Percentiles rank a stretch among this genome's conserved stretches.
Evolutionary conservation across 2,113 vertebrate genomes (phyloP).

Genomic region (Bos javanicus): DNA sequence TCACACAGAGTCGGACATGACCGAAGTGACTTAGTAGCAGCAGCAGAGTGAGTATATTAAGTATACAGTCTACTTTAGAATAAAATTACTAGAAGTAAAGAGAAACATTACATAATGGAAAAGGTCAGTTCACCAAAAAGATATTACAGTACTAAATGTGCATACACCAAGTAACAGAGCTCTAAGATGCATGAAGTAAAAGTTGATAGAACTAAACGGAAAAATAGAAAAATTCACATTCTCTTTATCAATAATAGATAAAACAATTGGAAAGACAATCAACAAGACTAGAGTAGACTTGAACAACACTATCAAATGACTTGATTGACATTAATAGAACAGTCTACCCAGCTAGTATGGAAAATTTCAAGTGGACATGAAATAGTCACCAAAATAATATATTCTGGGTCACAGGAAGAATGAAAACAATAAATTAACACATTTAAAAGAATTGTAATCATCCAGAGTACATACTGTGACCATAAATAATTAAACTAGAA

Average conservation of each 20-base stretch:
- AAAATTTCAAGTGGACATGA: not conserved
- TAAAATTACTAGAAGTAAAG: not conserved
- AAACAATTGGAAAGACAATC: not conserved
- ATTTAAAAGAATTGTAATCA: not conserved
- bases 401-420: not conserved
- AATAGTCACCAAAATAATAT: not conserved
- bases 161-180: not conserved
- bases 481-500: not conserved
- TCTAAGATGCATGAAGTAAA: conserved; percentile 5
- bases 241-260: not conserved
- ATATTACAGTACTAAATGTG: not conserved
- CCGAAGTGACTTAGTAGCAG: no score
- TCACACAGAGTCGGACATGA: no score
- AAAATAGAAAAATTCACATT: not conserved
- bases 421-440: not conserved
- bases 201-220: not conserved
- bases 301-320: not conserved
- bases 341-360: not conserved
- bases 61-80: not conserved
- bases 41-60: not conserved
- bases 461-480: not conserved
- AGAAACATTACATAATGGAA: not conserved
- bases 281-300: not conserved
- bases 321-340: not conserved
- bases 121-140: not conserved